Evolutionary conservation across 2,113 vertebrate genomes (phyloP), one percentile per base, ranked within the genome.

Genomic region (Asarcornis scutulata): DNA sequence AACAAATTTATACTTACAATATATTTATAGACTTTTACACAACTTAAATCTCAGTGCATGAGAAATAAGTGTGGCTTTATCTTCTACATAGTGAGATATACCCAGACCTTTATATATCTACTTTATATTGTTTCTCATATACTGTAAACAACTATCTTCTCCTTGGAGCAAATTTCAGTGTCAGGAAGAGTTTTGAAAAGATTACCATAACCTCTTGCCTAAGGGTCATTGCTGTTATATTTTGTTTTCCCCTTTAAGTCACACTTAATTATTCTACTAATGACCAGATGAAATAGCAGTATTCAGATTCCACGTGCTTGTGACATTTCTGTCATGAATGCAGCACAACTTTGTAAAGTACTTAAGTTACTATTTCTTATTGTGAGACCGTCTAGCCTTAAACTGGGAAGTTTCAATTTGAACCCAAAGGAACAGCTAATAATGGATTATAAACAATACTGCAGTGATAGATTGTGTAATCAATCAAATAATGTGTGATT

Each of bases 31-130:
- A 62, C 5, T 44, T 89, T 59, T 50, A 23, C 26, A 50, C 56
- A 17, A 73, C 42, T 48, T 53, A 46, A 59, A 55, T 46, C 50
- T 83, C 40, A 73, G 31, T 22, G 6, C n/a, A 55, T 29, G 22
- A 76, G n/a, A 76, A 89, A 60, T 4, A 75, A 10, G 6, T 62
- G 78, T 66, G 59, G 36, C 8, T 5, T 76, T 63, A 40, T 46
- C 66, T 69, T 81, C 60, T 32, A 1, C 0, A 0, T 44, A 9
- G 0, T 12, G 14, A 42, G 34, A 48, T 6, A 7, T 11, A 13
- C 0, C 0, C 8, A 77, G 40, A 56, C 21, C 32, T 85, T 52
- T 40, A 73, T 5, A 3, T 23, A 40, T 22, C 50, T 62, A 10
- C 22, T 74, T 94, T n/a, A n/a, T n/a, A n/a, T n/a, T 42, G 4